Percentiles rank a stretch among this genome's conserved stretches.
Conservation (phyloP, 2,113 vertebrate genomes). For the Dissostichus mawsoni region DNA sequence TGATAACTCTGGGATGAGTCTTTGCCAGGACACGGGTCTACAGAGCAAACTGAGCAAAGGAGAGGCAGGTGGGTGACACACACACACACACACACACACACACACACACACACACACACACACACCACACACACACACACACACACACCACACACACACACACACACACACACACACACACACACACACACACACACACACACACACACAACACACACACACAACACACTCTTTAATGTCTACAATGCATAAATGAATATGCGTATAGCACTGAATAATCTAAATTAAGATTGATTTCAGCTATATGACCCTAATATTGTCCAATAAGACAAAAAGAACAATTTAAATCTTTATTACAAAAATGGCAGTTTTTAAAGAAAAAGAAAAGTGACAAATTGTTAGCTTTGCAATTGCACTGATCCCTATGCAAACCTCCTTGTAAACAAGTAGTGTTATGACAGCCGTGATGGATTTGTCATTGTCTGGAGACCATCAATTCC, state of each 20-base stretch:
- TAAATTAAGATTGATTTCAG: too few species aligned
- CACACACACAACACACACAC: too few species aligned
- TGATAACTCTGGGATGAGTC: conserved; percentile 66
- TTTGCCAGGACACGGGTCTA: conserved; percentile 55
- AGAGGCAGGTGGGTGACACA: conserved; percentile 63
- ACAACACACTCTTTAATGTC: too few species aligned
- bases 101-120: too few species aligned
- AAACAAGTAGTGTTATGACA: conserved; percentile 45
- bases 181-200: too few species aligned
- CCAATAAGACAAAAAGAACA: not conserved
- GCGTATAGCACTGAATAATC: too few species aligned
- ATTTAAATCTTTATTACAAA: not conserved
- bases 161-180: too few species aligned
- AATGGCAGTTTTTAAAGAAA: not conserved
- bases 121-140: too few species aligned
- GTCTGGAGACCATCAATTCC: conserved; percentile 55
- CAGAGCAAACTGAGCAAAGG: conserved; percentile 49
- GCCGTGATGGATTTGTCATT: conserved; percentile 44
- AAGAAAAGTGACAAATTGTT: not conserved
- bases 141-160: too few species aligned
- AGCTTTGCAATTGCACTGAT: conserved; percentile 22
- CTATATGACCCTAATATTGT: not conserved
- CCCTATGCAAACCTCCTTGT: conserved; percentile 20
- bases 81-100: too few species aligned
- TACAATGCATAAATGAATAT: too few species aligned